Conservation (phyloP, 1,140 invertebrate species). For the Neuroterus valhalla region DNA sequence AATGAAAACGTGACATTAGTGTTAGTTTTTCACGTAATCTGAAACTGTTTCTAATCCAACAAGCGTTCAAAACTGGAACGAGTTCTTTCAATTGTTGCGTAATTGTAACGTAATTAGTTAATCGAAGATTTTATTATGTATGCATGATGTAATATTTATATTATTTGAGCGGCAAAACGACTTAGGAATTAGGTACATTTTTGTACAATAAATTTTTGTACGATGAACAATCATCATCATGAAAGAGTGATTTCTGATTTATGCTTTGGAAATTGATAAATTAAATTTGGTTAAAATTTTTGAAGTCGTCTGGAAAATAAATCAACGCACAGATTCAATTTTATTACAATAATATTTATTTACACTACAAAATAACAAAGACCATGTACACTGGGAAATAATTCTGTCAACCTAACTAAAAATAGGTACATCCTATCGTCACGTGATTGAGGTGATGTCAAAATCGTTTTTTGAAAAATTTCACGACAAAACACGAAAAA, state of each 20-base stretch:
- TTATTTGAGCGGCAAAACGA: neutral
- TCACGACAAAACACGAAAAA: neutral
- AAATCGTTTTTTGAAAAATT: conserved; percentile 33
- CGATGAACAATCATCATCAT: neutral
- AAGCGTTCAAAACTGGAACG: neutral
- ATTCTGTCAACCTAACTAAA: conserved; percentile 41
- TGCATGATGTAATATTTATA: conserved; percentile 3
- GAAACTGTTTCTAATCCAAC: no score
- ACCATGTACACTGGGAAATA: conserved; percentile 59
- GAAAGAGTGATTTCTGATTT: neutral
- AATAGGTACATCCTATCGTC: conserved; percentile 5
- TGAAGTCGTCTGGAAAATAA: neutral
- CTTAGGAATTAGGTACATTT: neutral
- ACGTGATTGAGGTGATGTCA: conserved; percentile 28
- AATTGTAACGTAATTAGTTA: neutral
- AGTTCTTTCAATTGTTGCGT: neutral
- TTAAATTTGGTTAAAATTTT: neutral
- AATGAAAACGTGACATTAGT: no score
- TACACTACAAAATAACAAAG: conserved; percentile 72
- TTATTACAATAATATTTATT: conserved; percentile 72
- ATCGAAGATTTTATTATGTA: neutral
- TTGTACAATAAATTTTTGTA: conserved; percentile 1
- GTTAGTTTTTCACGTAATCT: no score
- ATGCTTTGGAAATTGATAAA: neutral
- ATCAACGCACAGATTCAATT: conserved; percentile 25